Evolutionary conservation across 2,888 invertebrate species (phyloP).

Genomic region (Coronaproctus castanopsis): DNA sequence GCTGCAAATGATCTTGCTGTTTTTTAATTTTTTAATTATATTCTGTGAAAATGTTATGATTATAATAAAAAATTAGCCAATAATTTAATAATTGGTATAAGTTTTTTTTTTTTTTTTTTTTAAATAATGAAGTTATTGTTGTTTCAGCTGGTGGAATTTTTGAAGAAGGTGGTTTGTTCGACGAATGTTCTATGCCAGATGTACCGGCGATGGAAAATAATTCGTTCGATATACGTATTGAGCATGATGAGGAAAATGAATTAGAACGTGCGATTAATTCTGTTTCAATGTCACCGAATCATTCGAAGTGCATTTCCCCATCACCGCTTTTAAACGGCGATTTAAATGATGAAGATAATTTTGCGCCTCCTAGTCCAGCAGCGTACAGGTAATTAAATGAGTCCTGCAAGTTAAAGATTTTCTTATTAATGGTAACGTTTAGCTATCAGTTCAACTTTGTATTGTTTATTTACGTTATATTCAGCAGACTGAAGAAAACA

Average conservation of each 20-base stretch:
- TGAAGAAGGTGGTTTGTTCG: conserved; percentile 54
- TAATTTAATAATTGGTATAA: no score
- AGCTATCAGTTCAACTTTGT: no score
- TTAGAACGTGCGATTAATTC: conserved; percentile 1
- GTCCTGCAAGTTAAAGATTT: no score
- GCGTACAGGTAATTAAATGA: conserved; percentile 37
- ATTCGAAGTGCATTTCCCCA: not conserved
- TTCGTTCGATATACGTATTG: conserved; percentile 2
- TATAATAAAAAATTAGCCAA: no score
- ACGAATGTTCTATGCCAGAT: conserved; percentile 51
- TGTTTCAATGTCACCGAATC: not conserved
- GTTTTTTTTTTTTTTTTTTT: no score
- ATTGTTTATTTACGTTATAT: no score
- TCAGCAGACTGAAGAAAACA: no score
- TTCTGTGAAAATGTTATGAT: no score
- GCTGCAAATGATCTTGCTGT: no score
- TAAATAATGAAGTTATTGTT: no score
- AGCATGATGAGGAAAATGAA: not conserved
- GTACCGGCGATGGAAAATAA: conserved; percentile 21
- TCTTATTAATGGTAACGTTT: no score
- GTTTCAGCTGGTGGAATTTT: conserved; percentile 4
- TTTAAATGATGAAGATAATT: conserved; percentile 57
- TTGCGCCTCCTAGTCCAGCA: conserved; percentile 47
- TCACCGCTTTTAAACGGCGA: conserved; percentile 30
- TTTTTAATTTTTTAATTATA: no score